These are phyloP conservation scores for Aramus guarauna DNA, from an alignment of 2,113 vertebrate species.

Conservation along the genomic window DNA sequence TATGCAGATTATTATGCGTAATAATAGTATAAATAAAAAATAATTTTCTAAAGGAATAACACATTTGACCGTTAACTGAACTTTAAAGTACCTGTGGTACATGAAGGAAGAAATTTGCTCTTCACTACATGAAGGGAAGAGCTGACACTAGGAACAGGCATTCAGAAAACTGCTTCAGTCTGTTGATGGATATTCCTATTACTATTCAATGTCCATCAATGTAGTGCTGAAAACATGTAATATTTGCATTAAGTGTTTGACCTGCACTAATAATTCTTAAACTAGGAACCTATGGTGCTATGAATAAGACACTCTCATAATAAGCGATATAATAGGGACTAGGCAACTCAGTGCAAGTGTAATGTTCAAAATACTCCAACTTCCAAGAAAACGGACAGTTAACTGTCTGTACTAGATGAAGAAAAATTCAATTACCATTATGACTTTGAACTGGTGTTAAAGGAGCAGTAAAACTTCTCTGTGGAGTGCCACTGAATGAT, in stretches of 20 bases:
- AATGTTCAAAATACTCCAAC: not conserved
- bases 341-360: not conserved
- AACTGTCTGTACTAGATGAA: not conserved
- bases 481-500: conserved; percentile 76
- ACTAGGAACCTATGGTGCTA: not conserved
- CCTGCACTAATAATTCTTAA: not conserved
- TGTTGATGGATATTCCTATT: not conserved
- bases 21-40: not conserved
- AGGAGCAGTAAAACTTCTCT: conserved; percentile 73
- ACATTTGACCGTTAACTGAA: not conserved
- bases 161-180: not conserved
- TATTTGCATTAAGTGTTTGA: not conserved
- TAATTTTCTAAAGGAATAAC: not conserved
- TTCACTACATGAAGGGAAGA: not conserved
- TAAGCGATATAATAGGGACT: not conserved
- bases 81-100: not conserved
- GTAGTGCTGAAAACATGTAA: not conserved
- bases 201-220: not conserved
- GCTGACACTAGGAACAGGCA: not conserved
- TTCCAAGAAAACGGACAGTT: not conserved
- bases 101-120: not conserved
- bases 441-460: conserved; percentile 70
- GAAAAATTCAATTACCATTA: conserved; percentile 70
- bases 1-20: not conserved
- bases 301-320: not conserved